phyloP scores from a whole-genome alignment of 2,113 vertebrate genomes.

The Prionailurus viverrinus region DNA sequence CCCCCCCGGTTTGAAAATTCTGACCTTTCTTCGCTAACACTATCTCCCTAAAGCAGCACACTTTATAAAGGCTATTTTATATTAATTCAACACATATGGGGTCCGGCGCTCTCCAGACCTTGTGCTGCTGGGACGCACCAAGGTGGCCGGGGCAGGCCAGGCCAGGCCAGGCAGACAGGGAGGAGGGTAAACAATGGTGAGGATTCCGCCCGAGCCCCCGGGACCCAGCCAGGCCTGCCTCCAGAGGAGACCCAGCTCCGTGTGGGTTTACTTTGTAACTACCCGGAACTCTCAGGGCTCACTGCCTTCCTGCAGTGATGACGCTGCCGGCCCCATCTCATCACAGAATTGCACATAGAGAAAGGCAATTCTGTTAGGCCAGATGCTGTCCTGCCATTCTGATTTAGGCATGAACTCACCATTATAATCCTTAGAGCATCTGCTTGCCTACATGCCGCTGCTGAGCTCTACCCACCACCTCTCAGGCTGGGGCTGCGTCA shows the following conservation, averaged over 20 bases:
- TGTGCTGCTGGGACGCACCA: neutral
- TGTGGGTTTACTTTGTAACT: conserved; percentile 22
- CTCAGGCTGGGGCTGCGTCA: neutral
- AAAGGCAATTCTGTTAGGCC: neutral
- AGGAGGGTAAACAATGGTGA: neutral
- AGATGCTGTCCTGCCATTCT: neutral
- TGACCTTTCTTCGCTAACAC: conserved; percentile 76
- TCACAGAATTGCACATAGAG: neutral
- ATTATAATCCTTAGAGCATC: neutral
- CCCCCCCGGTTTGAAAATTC: conserved; percentile 35
- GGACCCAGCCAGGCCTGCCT: neutral
- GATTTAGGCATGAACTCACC: neutral
- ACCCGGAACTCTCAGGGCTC: neutral
- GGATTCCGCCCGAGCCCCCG: neutral
- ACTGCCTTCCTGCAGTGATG: neutral
- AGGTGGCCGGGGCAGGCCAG: neutral
- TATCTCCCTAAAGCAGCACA: conserved; percentile 72
- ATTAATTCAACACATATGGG: conserved; percentile 54
- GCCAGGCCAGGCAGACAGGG: neutral
- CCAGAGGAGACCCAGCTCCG: neutral
- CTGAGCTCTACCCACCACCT: neutral
- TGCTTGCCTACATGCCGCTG: neutral
- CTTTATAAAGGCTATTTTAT: conserved; percentile 79
- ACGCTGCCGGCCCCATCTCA: neutral
- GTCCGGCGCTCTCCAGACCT: neutral